These are phyloP conservation scores for Ibycter americanus DNA, from an alignment of 2,797 vertebrate genomes.

Conservation along the genomic window DNA sequence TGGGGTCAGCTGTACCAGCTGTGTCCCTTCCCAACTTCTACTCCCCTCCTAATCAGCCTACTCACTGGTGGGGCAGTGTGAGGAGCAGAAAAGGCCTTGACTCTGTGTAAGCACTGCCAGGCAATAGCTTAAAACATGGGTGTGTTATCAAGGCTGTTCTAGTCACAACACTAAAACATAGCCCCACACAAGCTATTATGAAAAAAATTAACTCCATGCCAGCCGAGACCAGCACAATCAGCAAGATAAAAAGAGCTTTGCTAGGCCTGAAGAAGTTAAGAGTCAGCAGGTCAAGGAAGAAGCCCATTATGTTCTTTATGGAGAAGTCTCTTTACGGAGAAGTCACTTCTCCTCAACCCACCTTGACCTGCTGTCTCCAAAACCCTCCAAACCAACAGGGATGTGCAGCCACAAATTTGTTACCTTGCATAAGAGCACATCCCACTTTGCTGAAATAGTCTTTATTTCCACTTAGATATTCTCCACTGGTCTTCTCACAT, in stretches of 20 bases:
- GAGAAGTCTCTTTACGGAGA: background rate
- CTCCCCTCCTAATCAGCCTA: too few relatives aligned
- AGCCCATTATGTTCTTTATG: background rate
- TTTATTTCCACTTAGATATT: conserved; percentile 45
- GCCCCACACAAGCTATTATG: too few relatives aligned
- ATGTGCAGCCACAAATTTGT: background rate
- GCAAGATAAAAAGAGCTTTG: background rate
- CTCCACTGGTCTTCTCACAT: conserved; percentile 64
- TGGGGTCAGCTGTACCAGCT: too few relatives aligned
- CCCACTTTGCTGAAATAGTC: conserved; percentile 54
- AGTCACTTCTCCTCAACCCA: background rate
- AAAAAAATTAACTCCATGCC: background rate
- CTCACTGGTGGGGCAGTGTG: too few relatives aligned
- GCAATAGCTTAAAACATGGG: too few relatives aligned
- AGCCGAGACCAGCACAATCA: background rate
- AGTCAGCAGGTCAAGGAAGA: background rate
- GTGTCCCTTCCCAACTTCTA: too few relatives aligned
- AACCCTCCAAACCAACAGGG: background rate
- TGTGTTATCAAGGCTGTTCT: too few relatives aligned
- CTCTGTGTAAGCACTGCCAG: too few relatives aligned
- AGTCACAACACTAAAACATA: too few relatives aligned
- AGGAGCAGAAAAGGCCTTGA: too few relatives aligned
- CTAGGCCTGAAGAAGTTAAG: background rate
- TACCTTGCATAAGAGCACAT: conserved; percentile 71
- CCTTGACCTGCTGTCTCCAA: background rate